Evolutionary conservation across 2,888 invertebrate species (phyloP).

Genomic region (Catocala nupta): DNA sequence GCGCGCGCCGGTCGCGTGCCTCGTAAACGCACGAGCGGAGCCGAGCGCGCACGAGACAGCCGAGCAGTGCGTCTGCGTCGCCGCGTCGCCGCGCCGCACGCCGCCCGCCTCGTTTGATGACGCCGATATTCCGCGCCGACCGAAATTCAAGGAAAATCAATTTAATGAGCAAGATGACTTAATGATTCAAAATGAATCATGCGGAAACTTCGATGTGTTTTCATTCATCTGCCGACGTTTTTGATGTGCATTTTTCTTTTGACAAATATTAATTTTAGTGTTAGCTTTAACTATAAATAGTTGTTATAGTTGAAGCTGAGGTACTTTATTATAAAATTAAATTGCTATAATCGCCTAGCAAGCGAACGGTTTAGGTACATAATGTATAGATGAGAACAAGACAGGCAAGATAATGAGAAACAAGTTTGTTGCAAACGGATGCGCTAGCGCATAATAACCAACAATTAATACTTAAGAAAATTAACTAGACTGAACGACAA

Average conservation of each 20-base stretch:
- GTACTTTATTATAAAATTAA: neutral
- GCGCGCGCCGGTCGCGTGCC: constrained; percentile 82
- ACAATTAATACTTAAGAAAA: constrained; percentile 76
- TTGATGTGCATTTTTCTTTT: neutral
- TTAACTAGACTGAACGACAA: constrained; percentile 67
- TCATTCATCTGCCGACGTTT: neutral
- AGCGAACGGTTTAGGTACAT: constrained; percentile 17
- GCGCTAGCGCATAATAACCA: constrained; percentile 68
- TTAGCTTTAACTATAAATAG: too few species aligned
- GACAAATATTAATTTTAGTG: too few species aligned
- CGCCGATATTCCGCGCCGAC: constrained; percentile 28
- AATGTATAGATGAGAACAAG: constrained; percentile 38
- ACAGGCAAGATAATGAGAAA: constrained; percentile 73
- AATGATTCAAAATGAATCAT: constrained; percentile 1
- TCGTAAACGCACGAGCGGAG: constrained; percentile 72
- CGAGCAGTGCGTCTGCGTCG: constrained; percentile 38
- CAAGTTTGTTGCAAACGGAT: constrained; percentile 74
- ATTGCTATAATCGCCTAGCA: constrained; percentile 28
- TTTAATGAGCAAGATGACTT: constrained; percentile 7
- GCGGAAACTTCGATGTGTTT: neutral
- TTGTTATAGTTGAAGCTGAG: too few species aligned
- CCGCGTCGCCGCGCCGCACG: constrained; percentile 41
- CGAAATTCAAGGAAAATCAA: constrained; percentile 9
- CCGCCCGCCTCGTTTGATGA: constrained; percentile 34
- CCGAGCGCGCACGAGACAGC: constrained; percentile 69